Evolutionary conservation across 2,113 vertebrate genomes (phyloP), one percentile per base, ranked within the genome.

Genomic region (Nothoprocta pentlandii): DNA sequence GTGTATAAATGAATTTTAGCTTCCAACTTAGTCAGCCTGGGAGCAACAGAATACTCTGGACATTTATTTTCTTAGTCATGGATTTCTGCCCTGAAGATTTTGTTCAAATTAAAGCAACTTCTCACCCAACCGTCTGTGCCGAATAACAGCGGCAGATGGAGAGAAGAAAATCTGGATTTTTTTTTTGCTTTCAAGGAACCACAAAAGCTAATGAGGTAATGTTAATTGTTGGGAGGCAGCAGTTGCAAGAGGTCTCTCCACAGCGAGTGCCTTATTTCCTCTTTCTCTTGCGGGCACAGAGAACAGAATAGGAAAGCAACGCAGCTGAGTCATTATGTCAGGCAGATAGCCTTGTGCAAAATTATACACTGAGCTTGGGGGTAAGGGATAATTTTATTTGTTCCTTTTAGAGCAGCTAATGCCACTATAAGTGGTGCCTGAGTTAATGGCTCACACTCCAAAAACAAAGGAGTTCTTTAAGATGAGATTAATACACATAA

Each of bases 151-250:
- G 82, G 58, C 92, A 97, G 92, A 93, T 95, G 84, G 93, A 85
- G 76, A 91, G 78, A 74, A 30, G 86, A 91, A 90, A 94, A 94
- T 68, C 32, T 32, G 89, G 36, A 70, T 82, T 83, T 95, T 90
- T 79, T 87, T 90, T 79, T 87, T 93, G 62, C 96, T 96, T 97
- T 92, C 62, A 93, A 94, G 86, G 79, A 92, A 93, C 59, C 46
- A 82, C 93, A 89, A 80, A 92, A 92, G 73, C 80, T 96, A 96
- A 94, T 92, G 94, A 96, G 90, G 78, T 93, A 94, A 92, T n/a
- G 83, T 54, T 95, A 90, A 94, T 93, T 96, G 89, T 90, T 92
- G 62, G 74, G 70, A 0, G 9, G 67, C 64, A 63, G 56, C 41
- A 73, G 76, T 79, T 47, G 80, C 82, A 79, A 80, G 53, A 89